Conservation (phyloP, 2,888 invertebrate species). For the Oeneis ivallda region DNA sequence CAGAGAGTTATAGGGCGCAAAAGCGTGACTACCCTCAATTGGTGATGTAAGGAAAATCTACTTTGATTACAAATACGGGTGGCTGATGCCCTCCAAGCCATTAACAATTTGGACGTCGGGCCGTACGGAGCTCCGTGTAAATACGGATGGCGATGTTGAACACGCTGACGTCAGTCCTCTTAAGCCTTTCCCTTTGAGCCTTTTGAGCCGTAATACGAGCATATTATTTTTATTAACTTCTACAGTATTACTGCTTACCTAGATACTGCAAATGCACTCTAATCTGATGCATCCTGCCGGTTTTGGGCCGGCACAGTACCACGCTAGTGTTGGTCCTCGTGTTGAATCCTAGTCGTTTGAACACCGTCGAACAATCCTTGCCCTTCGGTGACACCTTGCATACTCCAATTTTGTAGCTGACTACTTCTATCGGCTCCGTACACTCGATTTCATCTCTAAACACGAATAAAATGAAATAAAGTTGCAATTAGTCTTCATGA, state of each 20-base stretch:
- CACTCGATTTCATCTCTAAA: conserved; percentile 90
- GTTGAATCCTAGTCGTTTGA: conserved; percentile 94
- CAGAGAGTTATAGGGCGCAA: too few relatives aligned
- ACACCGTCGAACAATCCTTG: conserved; percentile 95
- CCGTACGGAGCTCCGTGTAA: too few relatives aligned
- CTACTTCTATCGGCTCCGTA: conserved; percentile 94
- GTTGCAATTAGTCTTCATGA: background rate
- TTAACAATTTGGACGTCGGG: too few relatives aligned
- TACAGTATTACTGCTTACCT: conserved; percentile 79
- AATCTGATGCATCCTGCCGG: conserved; percentile 99
- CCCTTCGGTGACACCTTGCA: conserved; percentile 96
- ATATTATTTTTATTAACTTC: background rate
- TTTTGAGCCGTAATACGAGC: too few relatives aligned
- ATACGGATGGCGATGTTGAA: too few relatives aligned
- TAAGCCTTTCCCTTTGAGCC: too few relatives aligned
- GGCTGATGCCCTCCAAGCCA: too few relatives aligned
- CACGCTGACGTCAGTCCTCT: too few relatives aligned
- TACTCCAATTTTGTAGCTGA: conserved; percentile 97
- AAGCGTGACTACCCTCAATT: too few relatives aligned
- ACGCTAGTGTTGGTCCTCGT: conserved; percentile 95
- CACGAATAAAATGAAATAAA: background rate
- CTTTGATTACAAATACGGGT: too few relatives aligned
- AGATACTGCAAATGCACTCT: conserved; percentile 98
- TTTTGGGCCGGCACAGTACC: conserved; percentile 95
- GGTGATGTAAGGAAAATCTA: too few relatives aligned